Evolutionary conservation across 2,797 vertebrate genomes (phyloP), one percentile per base, ranked within the genome.

Genomic region (Crypturellus tataupa): DNA sequence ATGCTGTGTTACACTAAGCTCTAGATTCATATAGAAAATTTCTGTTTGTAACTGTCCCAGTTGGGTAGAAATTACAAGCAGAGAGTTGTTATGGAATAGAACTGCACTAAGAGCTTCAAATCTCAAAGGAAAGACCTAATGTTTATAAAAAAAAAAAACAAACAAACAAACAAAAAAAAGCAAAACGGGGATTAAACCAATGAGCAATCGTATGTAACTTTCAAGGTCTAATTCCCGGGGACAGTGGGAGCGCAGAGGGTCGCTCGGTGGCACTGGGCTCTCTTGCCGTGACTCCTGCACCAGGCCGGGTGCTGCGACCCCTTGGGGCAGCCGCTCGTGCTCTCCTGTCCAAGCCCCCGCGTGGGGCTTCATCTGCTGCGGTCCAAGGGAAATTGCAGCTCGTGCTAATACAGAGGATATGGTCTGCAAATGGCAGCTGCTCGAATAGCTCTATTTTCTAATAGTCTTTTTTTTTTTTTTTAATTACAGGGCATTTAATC

Each of bases 141-240:
- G 33, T 42, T 87, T 90, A 87, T 71, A 82, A 39, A 39, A 39
- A 39, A 39, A 39, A 39, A 37, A 39, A 85, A 95, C 92, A 51
- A 73, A 85, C 40, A 95, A 93, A 46, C 73, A n/a, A n/a, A n/a
- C n/a, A n/a, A 40, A 80, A 72, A 60, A 5, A 24, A 82, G 75
- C 40, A 79, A 60, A 90, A 21, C 65, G 55, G 20, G 53, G 47
- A 85, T 84, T 87, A 92, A 93, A 64, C 16, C 33, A 60, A 71
- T 29, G 58, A 90, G 25, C 77, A 59, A 94, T 91, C 5, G 2
- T 15, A 23, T 47, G 7, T 39, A 85, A 86, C 64, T 94, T 68
- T 67, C 65, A 47, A 93, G 87, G 70, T 71, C 62, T 87, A 31
- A 75, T 81, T 95, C 68, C 81, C 33, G n/a, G 68, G 58, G 51